Evolutionary conservation across 2,113 vertebrate species (phyloP), one percentile per base, ranked within the genome.

Genomic region (Halcyon senegalensis): DNA sequence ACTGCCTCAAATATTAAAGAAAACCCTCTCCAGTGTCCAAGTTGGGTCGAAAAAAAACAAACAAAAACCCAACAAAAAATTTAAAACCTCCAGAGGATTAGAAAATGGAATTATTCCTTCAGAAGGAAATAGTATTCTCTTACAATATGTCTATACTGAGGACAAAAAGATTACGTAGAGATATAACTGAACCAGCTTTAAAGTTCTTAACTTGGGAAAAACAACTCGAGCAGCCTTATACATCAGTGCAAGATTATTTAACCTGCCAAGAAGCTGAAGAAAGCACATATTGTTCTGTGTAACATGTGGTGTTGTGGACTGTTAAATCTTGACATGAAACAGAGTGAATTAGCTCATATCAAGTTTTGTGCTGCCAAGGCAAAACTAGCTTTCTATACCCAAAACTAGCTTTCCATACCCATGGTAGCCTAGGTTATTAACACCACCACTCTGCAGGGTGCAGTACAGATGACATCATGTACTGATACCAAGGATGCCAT

Each of bases 251-350:
- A 89, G 50, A 50, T 80, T 90, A 91, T 72, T 94, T 94, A 93
- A 80, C 50, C 72, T 90, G 93, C 89, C 90, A 96, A 95, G 73
- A 90, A 85, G 70, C 44, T 60, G 82, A 96, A 94, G 81, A 88
- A 90, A 95, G 84, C 59, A 94, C 91, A 93, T 90, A 91, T 51
- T 96, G 87, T 96, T 95, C 89, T 30, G 72, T 50, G 62, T 91
- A 90, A 96, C 93, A 82, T 78, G 84, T 88, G 84, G 84, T 80
- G 82, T 13, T 83, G 70, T 35, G 63, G 78, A 91, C 91, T 91
- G 84, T 91, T 90, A 90, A 93, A 91, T 91, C 64, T 77, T 95
- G 87, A 96, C 82, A 74, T 35, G 63, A 96, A 96, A 91, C 90
- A 88, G 84, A 94, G 58, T 62, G 74, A 93, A 80, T 90, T 90